Evolutionary conservation across 2,888 invertebrate species (phyloP).

Genomic region (Noctua janthina): DNA sequence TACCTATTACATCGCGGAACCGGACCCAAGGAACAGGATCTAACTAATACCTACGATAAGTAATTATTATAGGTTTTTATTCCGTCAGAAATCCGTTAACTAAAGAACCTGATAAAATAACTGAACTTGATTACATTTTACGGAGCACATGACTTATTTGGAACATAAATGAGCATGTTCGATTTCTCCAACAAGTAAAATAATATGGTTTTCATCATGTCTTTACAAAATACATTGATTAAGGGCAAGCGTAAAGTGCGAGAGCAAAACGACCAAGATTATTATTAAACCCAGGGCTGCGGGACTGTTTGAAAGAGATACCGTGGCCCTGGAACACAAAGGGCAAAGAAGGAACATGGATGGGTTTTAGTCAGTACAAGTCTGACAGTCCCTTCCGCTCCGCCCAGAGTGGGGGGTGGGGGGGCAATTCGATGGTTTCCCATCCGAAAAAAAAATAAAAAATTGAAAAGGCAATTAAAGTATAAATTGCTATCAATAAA

Average conservation of each 20-base stretch:
- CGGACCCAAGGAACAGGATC: conserved; percentile 32
- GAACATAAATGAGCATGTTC: conserved; percentile 21
- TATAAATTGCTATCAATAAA: conserved; percentile 30
- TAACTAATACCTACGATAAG: conserved; percentile 1
- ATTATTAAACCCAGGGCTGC: background rate
- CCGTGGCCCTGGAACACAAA: too few relatives aligned
- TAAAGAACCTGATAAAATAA: conserved; percentile 19
- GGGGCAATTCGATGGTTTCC: too few relatives aligned
- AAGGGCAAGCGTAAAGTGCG: background rate
- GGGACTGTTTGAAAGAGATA: too few relatives aligned
- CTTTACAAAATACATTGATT: background rate
- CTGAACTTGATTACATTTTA: conserved; percentile 26
- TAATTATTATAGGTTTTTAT: conserved; percentile 18
- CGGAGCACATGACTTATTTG: conserved; percentile 25
- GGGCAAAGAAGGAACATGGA: too few relatives aligned
- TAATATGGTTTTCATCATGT: background rate
- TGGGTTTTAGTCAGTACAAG: too few relatives aligned
- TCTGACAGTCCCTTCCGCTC: too few relatives aligned
- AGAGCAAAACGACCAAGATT: conserved; percentile 12
- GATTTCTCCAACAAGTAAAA: conserved; percentile 39
- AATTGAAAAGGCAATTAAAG: conserved; percentile 16
- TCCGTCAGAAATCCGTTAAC: conserved; percentile 19
- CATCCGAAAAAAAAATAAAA: background rate
- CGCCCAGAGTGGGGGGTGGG: too few relatives aligned
- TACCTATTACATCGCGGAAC: conserved; percentile 1